Percentiles rank a stretch among this genome's conserved stretches.
These are phyloP conservation scores for Paedocypris sp. DNA, from an alignment of 2,113 vertebrate species.

Conservation along the genomic window DNA sequence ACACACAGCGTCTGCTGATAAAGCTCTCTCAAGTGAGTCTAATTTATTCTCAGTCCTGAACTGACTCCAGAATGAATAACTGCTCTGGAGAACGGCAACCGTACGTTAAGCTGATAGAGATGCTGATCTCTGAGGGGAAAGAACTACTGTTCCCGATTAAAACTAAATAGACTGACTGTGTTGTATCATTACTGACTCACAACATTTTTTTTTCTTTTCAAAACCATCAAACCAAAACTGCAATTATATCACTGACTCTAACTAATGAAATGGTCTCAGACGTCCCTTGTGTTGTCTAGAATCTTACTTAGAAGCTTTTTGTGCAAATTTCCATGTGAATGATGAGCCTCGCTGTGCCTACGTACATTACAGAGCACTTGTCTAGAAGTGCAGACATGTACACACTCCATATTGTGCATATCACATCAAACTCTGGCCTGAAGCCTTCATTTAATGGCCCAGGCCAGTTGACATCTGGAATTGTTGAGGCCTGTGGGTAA, in stretches of 20 bases:
- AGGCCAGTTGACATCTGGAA: conserved; percentile 92
- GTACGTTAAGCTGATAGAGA: too few relatives aligned
- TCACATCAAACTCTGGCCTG: conserved; percentile 80
- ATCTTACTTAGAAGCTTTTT: too few relatives aligned
- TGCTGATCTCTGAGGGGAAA: too few relatives aligned
- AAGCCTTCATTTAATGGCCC: conserved; percentile 78
- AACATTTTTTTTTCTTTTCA: too few relatives aligned
- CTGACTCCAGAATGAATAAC: neutral
- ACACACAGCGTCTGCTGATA: neutral
- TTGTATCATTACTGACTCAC: too few relatives aligned
- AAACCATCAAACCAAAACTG: too few relatives aligned
- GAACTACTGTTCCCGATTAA: too few relatives aligned
- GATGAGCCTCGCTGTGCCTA: conserved; percentile 43
- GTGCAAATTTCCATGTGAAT: too few relatives aligned
- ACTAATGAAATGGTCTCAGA: too few relatives aligned
- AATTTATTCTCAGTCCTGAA: neutral
- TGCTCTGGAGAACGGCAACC: neutral
- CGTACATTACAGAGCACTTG: conserved; percentile 36
- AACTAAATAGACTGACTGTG: too few relatives aligned
- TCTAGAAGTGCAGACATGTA: conserved; percentile 42
- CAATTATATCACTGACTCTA: too few relatives aligned
- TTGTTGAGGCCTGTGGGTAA: conserved; percentile 82
- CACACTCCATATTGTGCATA: conserved; percentile 44
- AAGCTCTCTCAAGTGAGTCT: neutral
- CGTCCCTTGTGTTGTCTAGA: too few relatives aligned